Evolutionary conservation across 2,113 vertebrate genomes (phyloP).

Genomic region (Lichenostomus cassidix): DNA sequence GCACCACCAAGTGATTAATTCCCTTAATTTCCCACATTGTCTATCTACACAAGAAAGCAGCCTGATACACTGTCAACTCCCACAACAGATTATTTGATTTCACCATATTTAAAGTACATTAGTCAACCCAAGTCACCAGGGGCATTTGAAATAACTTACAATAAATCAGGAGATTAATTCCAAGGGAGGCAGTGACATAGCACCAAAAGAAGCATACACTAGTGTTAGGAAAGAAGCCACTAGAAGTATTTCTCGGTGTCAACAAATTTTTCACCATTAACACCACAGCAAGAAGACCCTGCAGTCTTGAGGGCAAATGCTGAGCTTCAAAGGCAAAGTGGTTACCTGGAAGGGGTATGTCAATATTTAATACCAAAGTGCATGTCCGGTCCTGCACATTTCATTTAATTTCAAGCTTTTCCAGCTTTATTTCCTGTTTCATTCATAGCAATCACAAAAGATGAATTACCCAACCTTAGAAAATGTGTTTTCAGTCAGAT

Average conservation of each 20-base stretch:
- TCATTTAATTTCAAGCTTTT: constrained; percentile 9
- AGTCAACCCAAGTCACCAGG: constrained; percentile 16
- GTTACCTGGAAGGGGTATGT: neutral
- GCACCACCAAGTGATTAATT: neutral
- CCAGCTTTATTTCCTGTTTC: constrained; percentile 11
- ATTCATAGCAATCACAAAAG: neutral
- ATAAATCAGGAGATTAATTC: constrained; percentile 16
- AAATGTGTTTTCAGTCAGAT: neutral
- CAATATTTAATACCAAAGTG: constrained; percentile 27
- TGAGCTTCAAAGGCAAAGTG: neutral
- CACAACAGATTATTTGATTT: neutral
- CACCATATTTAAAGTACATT: constrained; percentile 24
- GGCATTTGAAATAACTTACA: constrained; percentile 2
- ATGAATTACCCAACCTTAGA: neutral
- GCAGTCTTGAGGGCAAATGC: neutral
- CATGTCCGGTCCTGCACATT: neutral
- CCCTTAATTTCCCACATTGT: neutral
- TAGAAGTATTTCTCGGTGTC: neutral
- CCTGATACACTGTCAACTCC: neutral
- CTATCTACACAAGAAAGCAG: neutral
- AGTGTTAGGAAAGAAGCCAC: neutral
- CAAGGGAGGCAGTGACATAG: neutral
- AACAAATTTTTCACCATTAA: neutral
- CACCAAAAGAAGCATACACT: neutral
- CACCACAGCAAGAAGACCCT: neutral